phyloP scores from a whole-genome alignment of 53 echinoderm and acorn worm species.

The Stichopus horrens region DNA sequence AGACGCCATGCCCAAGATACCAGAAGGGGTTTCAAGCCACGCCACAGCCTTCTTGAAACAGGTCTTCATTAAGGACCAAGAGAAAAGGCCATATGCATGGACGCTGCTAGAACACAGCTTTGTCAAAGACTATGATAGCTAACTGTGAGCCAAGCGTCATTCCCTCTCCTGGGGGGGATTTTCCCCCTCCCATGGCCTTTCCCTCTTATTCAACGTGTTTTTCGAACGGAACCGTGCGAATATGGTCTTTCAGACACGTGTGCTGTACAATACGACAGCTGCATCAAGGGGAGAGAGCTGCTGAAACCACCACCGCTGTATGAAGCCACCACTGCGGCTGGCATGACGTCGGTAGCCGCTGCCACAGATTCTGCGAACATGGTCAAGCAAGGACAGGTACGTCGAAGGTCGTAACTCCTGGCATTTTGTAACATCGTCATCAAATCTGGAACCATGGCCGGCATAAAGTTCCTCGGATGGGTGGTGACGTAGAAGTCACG shows the following conservation, averaged over 20 bases:
- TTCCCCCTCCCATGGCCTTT: not conserved
- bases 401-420: too few relatives aligned
- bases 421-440: too few relatives aligned
- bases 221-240: slow-evolving; percentile 5
- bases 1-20: slow-evolving; percentile 70
- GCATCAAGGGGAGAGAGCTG: not conserved
- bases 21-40: slow-evolving; percentile 68
- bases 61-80: slow-evolving; percentile 59
- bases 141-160: not conserved
- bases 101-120: slow-evolving; percentile 81
- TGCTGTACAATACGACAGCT: slow-evolving; percentile 6
- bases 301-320: not conserved
- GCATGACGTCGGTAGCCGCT: not conserved
- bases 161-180: not conserved
- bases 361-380: not conserved
- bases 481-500: too few relatives aligned
- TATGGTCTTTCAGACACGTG: slow-evolving; percentile 19
- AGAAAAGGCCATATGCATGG: slow-evolving; percentile 73
- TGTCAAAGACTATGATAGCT: slow-evolving; percentile 60
- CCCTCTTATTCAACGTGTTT: slow-evolving; percentile 28
- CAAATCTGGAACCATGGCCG: too few relatives aligned
- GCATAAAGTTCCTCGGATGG: too few relatives aligned
- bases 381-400: too few relatives aligned
- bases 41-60: slow-evolving; percentile 72
- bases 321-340: not conserved